A percentile compares a stretch with the other conserved stretches of the same genome.
Conservation (phyloP, 1,140 invertebrate genomes). For the Homarus americanus region DNA sequence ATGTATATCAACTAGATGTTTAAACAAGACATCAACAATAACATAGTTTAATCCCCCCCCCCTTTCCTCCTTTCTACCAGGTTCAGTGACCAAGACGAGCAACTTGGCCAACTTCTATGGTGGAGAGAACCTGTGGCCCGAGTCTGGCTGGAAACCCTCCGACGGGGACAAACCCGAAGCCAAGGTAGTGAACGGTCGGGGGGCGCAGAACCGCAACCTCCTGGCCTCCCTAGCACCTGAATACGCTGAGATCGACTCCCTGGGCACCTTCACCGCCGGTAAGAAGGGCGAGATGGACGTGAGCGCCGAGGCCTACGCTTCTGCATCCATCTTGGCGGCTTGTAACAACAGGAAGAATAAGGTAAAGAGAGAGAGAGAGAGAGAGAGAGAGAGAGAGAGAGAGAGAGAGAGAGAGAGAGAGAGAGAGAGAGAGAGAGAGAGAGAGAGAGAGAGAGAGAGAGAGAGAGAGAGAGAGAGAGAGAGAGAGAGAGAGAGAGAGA, state of each 20-base stretch:
- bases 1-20: no score
- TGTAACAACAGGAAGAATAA: slow-evolving; percentile 68
- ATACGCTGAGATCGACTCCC: slow-evolving; percentile 74
- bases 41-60: no score
- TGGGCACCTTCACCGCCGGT: slow-evolving; percentile 70
- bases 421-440: slow-evolving; percentile 49
- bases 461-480: slow-evolving; percentile 41
- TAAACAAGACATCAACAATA: no score
- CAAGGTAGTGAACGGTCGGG: slow-evolving; percentile 20
- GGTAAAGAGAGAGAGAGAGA: slow-evolving; percentile 51
- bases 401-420: slow-evolving; percentile 44
- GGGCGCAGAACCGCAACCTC: slow-evolving; percentile 28
- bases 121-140: slow-evolving; percentile 74
- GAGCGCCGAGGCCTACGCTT: slow-evolving; percentile 72
- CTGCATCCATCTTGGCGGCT: slow-evolving; percentile 66
- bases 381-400: slow-evolving; percentile 40
- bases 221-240: slow-evolving; percentile 72
- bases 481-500: slow-evolving; percentile 42
- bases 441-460: slow-evolving; percentile 51
- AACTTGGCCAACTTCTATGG: slow-evolving; percentile 75
- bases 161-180: slow-evolving; percentile 61
- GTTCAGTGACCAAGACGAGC: slow-evolving; percentile 74
- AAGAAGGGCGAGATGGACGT: slow-evolving; percentile 64
- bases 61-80: no score
- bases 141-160: slow-evolving; percentile 69